A percentile compares a stretch with the other conserved stretches of the same genome.
Evolutionary conservation across 2,797 vertebrate genomes (phyloP).

Genomic region (Alca torda): DNA sequence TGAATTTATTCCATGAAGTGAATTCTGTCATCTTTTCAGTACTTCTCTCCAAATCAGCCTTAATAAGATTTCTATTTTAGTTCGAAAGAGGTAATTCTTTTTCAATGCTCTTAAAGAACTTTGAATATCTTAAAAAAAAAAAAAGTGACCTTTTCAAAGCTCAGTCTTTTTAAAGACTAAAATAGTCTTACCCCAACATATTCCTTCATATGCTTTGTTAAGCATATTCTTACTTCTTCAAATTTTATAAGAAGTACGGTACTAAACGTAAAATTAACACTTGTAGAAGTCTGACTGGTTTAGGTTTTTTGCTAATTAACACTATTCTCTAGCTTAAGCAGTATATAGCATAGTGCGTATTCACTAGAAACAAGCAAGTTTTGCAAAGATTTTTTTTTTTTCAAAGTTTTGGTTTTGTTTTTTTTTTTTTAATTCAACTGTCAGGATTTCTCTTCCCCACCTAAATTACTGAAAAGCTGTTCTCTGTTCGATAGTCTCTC

Average conservation of each 20-base stretch:
- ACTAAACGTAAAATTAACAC: background rate
- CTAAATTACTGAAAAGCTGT: background rate
- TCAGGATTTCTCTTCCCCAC: background rate
- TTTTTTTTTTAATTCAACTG: background rate
- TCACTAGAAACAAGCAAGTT: background rate
- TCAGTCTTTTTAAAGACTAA: background rate
- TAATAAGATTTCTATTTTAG: background rate
- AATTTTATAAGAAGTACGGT: background rate
- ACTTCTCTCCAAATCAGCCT: background rate
- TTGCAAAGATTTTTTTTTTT: too few species aligned
- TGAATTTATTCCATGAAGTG: background rate
- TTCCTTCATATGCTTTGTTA: background rate
- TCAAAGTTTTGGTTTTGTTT: background rate
- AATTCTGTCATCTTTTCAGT: background rate
- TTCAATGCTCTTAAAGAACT: background rate
- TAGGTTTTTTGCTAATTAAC: background rate
- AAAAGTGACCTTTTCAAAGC: background rate
- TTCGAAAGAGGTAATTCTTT: background rate
- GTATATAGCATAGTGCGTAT: background rate
- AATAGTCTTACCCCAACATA: background rate
- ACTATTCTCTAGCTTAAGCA: background rate
- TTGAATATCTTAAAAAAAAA: background rate
- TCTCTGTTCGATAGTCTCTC: background rate
- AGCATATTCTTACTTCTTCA: background rate
- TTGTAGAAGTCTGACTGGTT: background rate